Percentiles rank a stretch among this genome's conserved stretches.
Conservation (phyloP, 2,888 invertebrate genomes). For the Philereme transversata region DNA sequence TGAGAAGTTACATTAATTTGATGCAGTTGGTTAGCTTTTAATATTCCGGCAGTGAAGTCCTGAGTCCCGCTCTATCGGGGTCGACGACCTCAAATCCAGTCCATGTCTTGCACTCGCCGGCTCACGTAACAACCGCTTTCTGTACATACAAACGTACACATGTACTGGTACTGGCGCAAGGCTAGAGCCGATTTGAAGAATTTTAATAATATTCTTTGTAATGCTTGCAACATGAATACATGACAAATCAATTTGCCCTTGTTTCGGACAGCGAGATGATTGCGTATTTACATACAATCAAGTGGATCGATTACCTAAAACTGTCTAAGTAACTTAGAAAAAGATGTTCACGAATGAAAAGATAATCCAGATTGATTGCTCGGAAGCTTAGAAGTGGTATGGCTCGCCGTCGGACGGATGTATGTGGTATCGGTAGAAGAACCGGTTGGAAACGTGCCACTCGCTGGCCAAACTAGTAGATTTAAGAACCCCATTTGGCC, state of each 20-base stretch:
- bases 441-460: slow-evolving; percentile 41
- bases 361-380: slow-evolving; percentile 11
- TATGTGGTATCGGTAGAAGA: slow-evolving; percentile 30
- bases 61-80: slow-evolving; percentile 76
- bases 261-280: slow-evolving; percentile 27
- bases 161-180: slow-evolving; percentile 36
- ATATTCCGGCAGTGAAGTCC: slow-evolving; percentile 77
- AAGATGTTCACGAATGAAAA: slow-evolving; percentile 18
- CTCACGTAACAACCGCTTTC: slow-evolving; percentile 78
- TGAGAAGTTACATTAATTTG: slow-evolving; percentile 31
- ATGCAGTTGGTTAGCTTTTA: slow-evolving; percentile 51
- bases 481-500: slow-evolving; percentile 29
- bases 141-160: slow-evolving; percentile 53
- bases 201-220: slow-evolving; percentile 29
- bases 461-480: slow-evolving; percentile 32
- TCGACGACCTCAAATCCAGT: slow-evolving; percentile 78
- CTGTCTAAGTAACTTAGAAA: slow-evolving; percentile 10
- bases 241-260: slow-evolving; percentile 31
- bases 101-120: slow-evolving; percentile 76
- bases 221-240: slow-evolving; percentile 19
- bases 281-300: slow-evolving; percentile 38
- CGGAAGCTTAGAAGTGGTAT: slow-evolving; percentile 38
- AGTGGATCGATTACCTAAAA: slow-evolving; percentile 23
- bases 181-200: slow-evolving; percentile 27
- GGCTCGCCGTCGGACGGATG: slow-evolving; percentile 34